These are phyloP conservation scores for Diorhabda elongata DNA, from an alignment of 1,140 invertebrate species.

Conservation along the genomic window DNA sequence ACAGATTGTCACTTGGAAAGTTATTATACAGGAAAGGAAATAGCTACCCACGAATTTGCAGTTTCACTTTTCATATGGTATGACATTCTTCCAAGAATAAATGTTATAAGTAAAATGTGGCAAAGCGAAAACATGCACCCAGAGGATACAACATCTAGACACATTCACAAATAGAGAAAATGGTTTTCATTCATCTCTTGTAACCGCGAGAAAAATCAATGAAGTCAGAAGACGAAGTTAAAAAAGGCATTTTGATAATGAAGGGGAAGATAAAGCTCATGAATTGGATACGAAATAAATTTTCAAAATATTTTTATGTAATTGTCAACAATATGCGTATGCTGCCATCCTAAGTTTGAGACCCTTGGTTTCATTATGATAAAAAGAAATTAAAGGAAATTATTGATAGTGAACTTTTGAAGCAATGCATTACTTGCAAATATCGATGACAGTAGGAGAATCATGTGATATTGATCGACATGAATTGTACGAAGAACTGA, in stretches of 20 bases:
- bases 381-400: constrained; percentile 24
- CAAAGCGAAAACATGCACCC: not conserved
- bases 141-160: not conserved
- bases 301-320: constrained; percentile 11
- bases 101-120: too few relatives aligned
- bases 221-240: constrained; percentile 5
- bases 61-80: not conserved
- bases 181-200: constrained; percentile 10
- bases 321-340: constrained; percentile 17
- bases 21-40: too few relatives aligned
- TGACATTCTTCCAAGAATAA: not conserved
- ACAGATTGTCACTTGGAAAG: too few relatives aligned
- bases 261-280: constrained; percentile 13
- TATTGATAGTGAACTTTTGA: constrained; percentile 23
- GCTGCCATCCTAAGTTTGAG: constrained; percentile 22
- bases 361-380: constrained; percentile 22
- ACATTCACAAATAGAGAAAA: constrained; percentile 6
- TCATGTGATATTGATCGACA: constrained; percentile 23
- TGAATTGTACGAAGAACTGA: not conserved
- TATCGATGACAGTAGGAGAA: constrained; percentile 23
- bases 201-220: constrained; percentile 10
- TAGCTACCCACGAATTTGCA: too few relatives aligned
- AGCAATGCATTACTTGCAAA: constrained; percentile 15
- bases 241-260: constrained; percentile 6
- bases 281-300: constrained; percentile 2